Evolutionary conservation across 92 coral and sea anemone genomes (phyloP).

Genomic region (Epizoanthus stellaris): DNA sequence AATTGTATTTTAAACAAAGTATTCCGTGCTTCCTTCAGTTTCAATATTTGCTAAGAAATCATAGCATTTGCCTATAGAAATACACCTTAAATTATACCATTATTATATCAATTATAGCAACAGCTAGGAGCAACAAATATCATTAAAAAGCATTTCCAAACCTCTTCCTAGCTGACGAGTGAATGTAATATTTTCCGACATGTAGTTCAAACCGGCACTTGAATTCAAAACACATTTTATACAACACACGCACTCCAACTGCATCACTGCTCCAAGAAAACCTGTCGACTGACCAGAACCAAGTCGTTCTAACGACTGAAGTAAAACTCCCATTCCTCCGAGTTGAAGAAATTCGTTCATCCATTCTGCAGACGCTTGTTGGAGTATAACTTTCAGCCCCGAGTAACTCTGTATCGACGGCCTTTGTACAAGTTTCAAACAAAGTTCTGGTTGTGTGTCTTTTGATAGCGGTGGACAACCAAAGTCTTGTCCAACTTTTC

Average conservation of each 20-base stretch:
- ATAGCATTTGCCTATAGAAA: neutral
- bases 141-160: conserved; percentile 18
- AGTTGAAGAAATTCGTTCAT: conserved; percentile 72
- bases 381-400: conserved; percentile 68
- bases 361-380: conserved; percentile 76
- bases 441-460: conserved; percentile 73
- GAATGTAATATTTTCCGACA: conserved; percentile 78
- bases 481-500: conserved; percentile 10
- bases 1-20: too few species aligned
- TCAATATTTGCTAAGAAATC: neutral
- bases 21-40: neutral
- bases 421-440: conserved; percentile 66
- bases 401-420: conserved; percentile 79
- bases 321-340: conserved; percentile 80
- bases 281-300: conserved; percentile 49
- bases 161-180: conserved; percentile 81
- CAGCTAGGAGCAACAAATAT: neutral
- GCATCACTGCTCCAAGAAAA: conserved; percentile 71
- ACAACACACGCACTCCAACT: conserved; percentile 80
- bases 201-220: conserved; percentile 71
- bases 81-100: too few species aligned
- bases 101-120: too few species aligned
- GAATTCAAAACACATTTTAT: conserved; percentile 88
- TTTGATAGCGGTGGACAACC: conserved; percentile 39
- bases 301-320: conserved; percentile 77